Base-by-base conservation (phyloP, 2,797 vertebrate genomes). In the Poecilia wingei region DNA sequence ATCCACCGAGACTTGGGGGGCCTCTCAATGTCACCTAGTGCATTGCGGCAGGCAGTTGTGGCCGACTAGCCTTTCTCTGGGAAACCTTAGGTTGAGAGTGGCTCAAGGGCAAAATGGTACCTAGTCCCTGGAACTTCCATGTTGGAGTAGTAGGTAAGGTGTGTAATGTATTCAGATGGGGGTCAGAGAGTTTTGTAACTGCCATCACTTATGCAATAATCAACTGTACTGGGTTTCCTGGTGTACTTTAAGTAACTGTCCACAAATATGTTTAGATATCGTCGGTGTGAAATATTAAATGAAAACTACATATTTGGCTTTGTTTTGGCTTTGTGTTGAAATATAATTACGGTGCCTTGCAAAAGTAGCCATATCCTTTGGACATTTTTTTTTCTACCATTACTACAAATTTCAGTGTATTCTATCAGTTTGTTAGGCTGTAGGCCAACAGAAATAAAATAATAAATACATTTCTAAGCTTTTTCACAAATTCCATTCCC, bases 21-120 rank as follows among this genome's bases (percentile, higher is more conserved):
- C 87, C 84, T 94, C 93, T 95, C 94, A 93, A 93, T 95, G 94
- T 95, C 95, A 96, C 94, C 94, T 91, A 81, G 43, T 77, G 79
- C 89, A 91, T 89, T 90, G 84, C 83, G 82, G 87, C 77, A 88
- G 88, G 87, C 88, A 83, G 91, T 89, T 88, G 86, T 53, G 78
- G 82, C 82, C 78, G n/a, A 84, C 84, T 82, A 85, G 91, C 91
- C 90, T 73, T 84, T 82, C 75, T 76, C 81, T 55, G 73, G 79
- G 83, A 88, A 91, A 89, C 92, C 93, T 92, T 66, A 79, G 87
- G 80, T 77, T 78, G 88, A 83, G 89, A 93, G 84, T 92, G 91
- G 93, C 93, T 94, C 91, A 94, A 94, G 93, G 92, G 92, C 91
- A 92, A 89, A 92, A 89, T 72, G 83, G 81, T 90, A 57, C 86